A percentile compares a stretch with the other conserved stretches of the same genome.
phyloP scores from a whole-genome alignment of 2,797 vertebrate species.

The Danio kyathit region DNA sequence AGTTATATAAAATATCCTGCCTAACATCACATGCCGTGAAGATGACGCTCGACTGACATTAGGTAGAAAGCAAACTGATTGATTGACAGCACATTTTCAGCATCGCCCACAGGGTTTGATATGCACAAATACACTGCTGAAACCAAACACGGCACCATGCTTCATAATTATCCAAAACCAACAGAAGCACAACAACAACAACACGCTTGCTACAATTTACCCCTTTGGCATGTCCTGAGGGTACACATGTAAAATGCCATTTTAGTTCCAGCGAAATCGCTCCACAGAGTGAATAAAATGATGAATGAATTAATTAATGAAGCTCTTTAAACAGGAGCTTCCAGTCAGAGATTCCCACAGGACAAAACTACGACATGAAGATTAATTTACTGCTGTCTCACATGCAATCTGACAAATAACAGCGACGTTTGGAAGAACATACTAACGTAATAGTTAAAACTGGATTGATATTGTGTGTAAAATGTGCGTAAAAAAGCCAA shows the following conservation, averaged over 20 bases:
- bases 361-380: not conserved
- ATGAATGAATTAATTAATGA: constrained; percentile 29
- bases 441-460: not conserved
- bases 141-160: not conserved
- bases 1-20: not conserved
- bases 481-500: not conserved
- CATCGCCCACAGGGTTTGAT: not conserved
- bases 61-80: not conserved
- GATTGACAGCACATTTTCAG: not conserved
- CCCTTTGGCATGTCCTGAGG: not conserved
- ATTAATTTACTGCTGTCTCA: constrained; percentile 6
- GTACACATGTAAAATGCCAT: constrained; percentile 10
- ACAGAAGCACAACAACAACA: constrained; percentile 4
- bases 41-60: not conserved
- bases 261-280: constrained; percentile 18
- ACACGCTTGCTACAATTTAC: constrained; percentile 5
- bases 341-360: constrained; percentile 1
- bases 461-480: not conserved
- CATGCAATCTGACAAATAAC: constrained; percentile 14
- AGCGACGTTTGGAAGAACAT: not conserved
- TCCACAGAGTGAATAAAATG: constrained; percentile 4
- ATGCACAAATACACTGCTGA: not conserved
- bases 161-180: not conserved
- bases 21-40: not conserved
- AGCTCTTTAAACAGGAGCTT: constrained; percentile 19